phyloP scores from a whole-genome alignment of 37 sponge, comb jelly and placozoan genomes.

The Geodia barretti region DNA sequence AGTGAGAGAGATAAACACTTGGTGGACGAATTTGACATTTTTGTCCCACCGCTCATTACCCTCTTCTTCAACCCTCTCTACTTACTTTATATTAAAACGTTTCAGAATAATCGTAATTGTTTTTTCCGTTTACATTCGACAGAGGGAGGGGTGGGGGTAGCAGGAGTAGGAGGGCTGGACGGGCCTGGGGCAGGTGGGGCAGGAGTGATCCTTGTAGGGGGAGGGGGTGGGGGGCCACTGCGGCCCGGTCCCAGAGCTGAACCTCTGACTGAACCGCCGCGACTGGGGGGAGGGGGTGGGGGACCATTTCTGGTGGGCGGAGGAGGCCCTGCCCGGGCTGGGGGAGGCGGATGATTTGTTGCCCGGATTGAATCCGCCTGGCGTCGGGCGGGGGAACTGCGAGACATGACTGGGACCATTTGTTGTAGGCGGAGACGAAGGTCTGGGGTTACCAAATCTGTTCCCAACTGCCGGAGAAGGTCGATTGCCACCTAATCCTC shows the following conservation, averaged over 20 bases:
- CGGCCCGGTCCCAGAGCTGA: too few relatives aligned
- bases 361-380: not conserved
- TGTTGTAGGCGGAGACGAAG: not conserved
- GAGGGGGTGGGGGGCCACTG: conserved; percentile 24
- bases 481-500: not conserved
- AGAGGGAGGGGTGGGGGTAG: too few relatives aligned
- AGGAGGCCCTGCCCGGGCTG: conserved; percentile 24
- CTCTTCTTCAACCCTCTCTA: too few relatives aligned
- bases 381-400: not conserved
- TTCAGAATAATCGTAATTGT: too few relatives aligned
- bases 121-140: too few relatives aligned
- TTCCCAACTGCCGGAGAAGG: too few relatives aligned
- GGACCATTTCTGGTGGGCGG: conserved; percentile 22
- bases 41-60: too few relatives aligned
- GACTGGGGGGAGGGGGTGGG: conserved; percentile 16
- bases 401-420: not conserved
- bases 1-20: too few relatives aligned
- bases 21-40: too few relatives aligned
- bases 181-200: conserved; percentile 69
- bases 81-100: too few relatives aligned
- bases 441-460: too few relatives aligned
- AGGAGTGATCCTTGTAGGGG: conserved; percentile 36
- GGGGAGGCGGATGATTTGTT: not conserved
- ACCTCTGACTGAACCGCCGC: not conserved
- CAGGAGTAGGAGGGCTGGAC: too few relatives aligned